These are phyloP conservation scores for Poliocrania exsul DNA, from an alignment of 2,797 vertebrate species.

Conservation along the genomic window DNA sequence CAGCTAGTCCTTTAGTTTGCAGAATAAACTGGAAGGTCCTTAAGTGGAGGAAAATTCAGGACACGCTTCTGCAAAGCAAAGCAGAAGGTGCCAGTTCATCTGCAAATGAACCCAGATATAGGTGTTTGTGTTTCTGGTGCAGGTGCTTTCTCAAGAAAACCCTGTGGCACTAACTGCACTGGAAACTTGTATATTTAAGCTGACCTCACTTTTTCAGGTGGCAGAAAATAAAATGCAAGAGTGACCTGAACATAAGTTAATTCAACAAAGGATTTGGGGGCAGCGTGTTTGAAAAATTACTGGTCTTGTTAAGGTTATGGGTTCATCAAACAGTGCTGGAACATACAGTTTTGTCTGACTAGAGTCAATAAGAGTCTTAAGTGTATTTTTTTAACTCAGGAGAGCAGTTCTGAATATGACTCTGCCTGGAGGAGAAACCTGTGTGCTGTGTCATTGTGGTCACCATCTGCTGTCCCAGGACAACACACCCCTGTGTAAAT, in stretches of 20 bases:
- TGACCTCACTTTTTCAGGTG: neutral
- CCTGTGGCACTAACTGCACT: neutral
- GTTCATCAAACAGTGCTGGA: neutral
- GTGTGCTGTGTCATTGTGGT: neutral
- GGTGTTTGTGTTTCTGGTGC: neutral
- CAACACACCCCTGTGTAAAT: neutral
- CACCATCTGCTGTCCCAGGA: accelerated
- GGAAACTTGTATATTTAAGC: neutral
- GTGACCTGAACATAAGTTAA: neutral
- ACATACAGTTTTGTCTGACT: neutral
- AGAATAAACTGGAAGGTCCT: neutral
- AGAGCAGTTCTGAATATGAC: neutral
- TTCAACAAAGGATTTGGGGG: conserved; percentile 17
- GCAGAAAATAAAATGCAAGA: neutral
- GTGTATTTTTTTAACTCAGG: neutral
- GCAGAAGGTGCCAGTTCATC: neutral
- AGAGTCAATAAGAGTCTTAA: neutral
- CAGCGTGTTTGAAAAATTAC: neutral
- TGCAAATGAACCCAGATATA: neutral
- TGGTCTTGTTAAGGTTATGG: neutral
- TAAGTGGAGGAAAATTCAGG: neutral
- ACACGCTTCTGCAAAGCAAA: neutral
- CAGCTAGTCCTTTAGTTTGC: neutral
- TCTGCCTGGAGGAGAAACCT: neutral
- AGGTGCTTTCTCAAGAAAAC: neutral